phyloP scores from a whole-genome alignment of 2,888 invertebrate species.

The Orchesellides sinensis region DNA sequence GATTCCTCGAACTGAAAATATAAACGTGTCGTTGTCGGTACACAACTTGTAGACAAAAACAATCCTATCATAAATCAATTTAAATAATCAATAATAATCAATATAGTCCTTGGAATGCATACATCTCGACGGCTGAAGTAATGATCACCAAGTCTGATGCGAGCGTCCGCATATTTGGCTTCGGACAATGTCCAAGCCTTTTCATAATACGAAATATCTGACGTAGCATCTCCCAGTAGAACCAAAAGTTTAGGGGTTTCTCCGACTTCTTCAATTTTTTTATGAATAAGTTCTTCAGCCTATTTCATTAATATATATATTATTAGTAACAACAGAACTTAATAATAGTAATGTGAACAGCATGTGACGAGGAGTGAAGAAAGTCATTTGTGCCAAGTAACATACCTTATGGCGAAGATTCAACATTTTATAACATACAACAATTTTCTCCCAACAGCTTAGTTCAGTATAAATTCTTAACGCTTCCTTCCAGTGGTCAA shows the following conservation, averaged over 20 bases:
- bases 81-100: no score
- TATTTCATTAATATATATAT: no score
- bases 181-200: slow-evolving; percentile 95
- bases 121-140: slow-evolving; percentile 84
- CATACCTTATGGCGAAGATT: slow-evolving; percentile 88
- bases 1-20: no score
- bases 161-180: slow-evolving; percentile 88
- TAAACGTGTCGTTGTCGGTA: no score
- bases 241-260: slow-evolving; percentile 93
- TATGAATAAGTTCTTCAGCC: slow-evolving; percentile 92
- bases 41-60: no score
- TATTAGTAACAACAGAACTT: no score
- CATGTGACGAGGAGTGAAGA: no score
- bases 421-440: slow-evolving; percentile 91
- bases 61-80: no score
- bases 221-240: slow-evolving; percentile 90
- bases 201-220: slow-evolving; percentile 88
- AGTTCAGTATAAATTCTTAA: slow-evolving; percentile 86
- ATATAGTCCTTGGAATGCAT: slow-evolving; percentile 25
- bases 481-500: slow-evolving; percentile 91
- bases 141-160: slow-evolving; percentile 91
- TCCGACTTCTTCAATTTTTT: slow-evolving; percentile 83
- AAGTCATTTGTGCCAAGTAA: no score
- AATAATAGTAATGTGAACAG: no score
- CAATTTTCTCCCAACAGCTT: slow-evolving; percentile 94